Percentiles rank a stretch among this genome's conserved stretches.
Conservation (phyloP, 2,797 vertebrate species). For the Sebastes hopkinsi region DNA sequence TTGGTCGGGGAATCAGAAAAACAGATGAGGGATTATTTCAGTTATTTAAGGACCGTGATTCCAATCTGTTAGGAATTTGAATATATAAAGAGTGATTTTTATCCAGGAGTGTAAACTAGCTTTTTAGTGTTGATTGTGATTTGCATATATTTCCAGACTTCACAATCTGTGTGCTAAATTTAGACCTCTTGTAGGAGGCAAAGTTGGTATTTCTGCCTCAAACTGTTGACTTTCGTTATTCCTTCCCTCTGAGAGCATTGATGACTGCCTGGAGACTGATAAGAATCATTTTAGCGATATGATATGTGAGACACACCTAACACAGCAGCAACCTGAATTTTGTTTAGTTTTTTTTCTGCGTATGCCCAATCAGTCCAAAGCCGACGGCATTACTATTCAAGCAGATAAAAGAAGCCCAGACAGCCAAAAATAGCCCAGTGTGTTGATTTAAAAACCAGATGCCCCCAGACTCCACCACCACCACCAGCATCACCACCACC, state of each 20-base stretch:
- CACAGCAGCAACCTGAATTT: background rate
- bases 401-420: background rate
- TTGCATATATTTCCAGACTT: background rate
- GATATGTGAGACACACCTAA: slow-evolving; percentile 2
- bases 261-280: slow-evolving; percentile 29
- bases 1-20: slow-evolving; percentile 23
- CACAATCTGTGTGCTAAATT: slow-evolving; percentile 7
- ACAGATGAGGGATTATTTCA: slow-evolving; percentile 24
- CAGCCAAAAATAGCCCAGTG: background rate
- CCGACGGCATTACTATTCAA: background rate
- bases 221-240: background rate
- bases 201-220: background rate
- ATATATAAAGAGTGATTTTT: slow-evolving; percentile 10
- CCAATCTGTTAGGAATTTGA: slow-evolving; percentile 18
- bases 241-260: background rate
- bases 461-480: background rate
- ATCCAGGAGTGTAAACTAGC: background rate
- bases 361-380: background rate
- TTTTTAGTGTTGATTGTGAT: slow-evolving; percentile 1
- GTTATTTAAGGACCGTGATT: slow-evolving; percentile 22
- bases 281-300: background rate
- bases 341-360: background rate
- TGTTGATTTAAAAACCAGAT: slow-evolving; percentile 14
- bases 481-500: background rate
- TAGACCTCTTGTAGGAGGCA: background rate